Percentiles rank a stretch among this genome's conserved stretches.
Conservation (phyloP, 1,140 invertebrate genomes). For the Macrobrachium rosenbergii region DNA sequence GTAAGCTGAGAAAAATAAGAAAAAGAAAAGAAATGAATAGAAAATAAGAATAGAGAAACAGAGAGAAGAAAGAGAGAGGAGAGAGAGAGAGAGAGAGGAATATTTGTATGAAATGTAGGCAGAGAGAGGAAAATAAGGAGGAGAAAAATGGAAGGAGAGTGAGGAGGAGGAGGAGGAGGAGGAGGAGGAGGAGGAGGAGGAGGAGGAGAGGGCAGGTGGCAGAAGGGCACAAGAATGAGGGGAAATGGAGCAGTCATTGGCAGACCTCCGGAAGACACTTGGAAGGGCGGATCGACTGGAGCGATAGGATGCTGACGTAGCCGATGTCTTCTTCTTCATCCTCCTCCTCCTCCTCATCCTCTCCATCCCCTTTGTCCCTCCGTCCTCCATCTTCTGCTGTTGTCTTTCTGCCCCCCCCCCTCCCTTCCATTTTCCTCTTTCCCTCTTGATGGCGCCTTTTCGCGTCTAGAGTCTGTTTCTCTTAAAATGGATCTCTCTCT, state of each 20-base stretch:
- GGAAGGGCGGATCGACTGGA: constrained; percentile 10
- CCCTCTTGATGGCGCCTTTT: constrained; percentile 1
- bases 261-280: constrained; percentile 36
- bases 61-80: no score
- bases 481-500: neutral
- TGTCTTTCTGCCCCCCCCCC: neutral
- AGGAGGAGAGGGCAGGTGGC: neutral
- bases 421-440: constrained; percentile 1
- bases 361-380: neutral
- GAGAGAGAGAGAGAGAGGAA: no score
- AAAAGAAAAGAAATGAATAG: constrained; percentile 11
- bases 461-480: neutral
- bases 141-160: neutral
- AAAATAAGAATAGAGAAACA: neutral
- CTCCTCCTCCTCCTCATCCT: neutral
- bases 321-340: constrained; percentile 43
- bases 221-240: constrained; percentile 11
- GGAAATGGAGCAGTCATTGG: constrained; percentile 21
- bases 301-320: constrained; percentile 20
- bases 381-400: neutral
- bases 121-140: neutral
- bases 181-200: neutral
- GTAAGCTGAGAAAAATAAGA: no score
- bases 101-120: no score
- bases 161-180: no score